Evolutionary conservation across 2,888 invertebrate species (phyloP), one percentile per base, ranked within the genome.

Genomic region (Limenitis camilla): DNA sequence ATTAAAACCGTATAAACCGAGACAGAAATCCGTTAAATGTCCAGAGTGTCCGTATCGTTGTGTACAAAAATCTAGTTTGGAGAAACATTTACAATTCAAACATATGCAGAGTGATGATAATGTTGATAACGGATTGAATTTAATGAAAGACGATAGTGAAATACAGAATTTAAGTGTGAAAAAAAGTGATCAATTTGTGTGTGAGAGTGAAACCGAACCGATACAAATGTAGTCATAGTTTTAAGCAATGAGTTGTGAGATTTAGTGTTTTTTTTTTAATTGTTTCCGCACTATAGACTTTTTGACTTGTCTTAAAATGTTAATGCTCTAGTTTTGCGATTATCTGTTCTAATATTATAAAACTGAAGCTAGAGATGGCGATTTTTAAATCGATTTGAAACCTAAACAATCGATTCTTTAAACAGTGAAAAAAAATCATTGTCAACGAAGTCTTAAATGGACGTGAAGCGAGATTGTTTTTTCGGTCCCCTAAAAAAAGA

Each of bases 11-110:
- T 86, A 85, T 36, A 66, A 80, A 11, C 83, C 86, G 0, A 62
- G 87, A 5, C 83, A 86, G 61, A 87, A 87, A 44, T 78, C 83
- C 0, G 78, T 86, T 0, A 83, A 85, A 55, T 88, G 88, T 53
- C 70, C 78, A 0, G 73, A 78, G 2, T 88, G 88, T 55, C 38
- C 80, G 0, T 88, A 86, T 31, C 72, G 78, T 31, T 88, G 88
- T 54, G 84, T 87, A 0, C 87, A 87, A 29, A 86, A 85, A 36
- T 74, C 81, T 0, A 86, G 87, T 53, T 70, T 88, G 63, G 84
- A 81, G n/a, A 88, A 87, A 60, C 88, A 88, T 66, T 59, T 81
- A 47, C 77, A 80, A 46, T 83, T 78, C 7, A 88, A 88, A 55
- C 88, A 88, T 48, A 63, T 49, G 42, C 47, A 52, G 31, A 53